phyloP scores from a whole-genome alignment of 2,888 invertebrate species.

The Caenorhabditis panamensis region DNA sequence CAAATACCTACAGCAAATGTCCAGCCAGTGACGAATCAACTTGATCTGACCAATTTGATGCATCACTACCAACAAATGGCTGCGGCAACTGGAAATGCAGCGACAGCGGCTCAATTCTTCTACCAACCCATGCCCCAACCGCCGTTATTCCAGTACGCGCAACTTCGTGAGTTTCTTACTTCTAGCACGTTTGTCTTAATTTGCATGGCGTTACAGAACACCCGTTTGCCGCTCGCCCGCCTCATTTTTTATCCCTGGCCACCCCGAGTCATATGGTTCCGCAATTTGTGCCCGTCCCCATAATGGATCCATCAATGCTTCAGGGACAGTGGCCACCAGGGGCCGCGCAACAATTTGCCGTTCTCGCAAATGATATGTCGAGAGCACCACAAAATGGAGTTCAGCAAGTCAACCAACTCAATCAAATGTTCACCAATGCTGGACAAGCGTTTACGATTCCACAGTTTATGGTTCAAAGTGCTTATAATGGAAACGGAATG shows the following conservation, averaged over 20 bases:
- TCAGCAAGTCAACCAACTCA: slow-evolving; percentile 35
- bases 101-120: slow-evolving; percentile 75
- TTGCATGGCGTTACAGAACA: slow-evolving; percentile 27
- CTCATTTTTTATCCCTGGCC: slow-evolving; percentile 65
- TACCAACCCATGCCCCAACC: slow-evolving; percentile 75
- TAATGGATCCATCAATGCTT: slow-evolving; percentile 73
- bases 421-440: slow-evolving; percentile 37
- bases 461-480: slow-evolving; percentile 32
- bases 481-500: slow-evolving; percentile 13
- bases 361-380: slow-evolving; percentile 54
- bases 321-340: slow-evolving; percentile 62
- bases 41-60: slow-evolving; percentile 59
- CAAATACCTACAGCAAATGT: slow-evolving; percentile 22
- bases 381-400: slow-evolving; percentile 36
- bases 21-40: slow-evolving; percentile 34
- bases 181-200: neutral
- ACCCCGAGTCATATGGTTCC: slow-evolving; percentile 65
- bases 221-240: slow-evolving; percentile 54
- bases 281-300: slow-evolving; percentile 76
- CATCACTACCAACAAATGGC: slow-evolving; percentile 65
- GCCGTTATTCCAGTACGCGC: slow-evolving; percentile 76
- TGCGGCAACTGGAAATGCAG: slow-evolving; percentile 50
- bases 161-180: slow-evolving; percentile 42
- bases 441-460: slow-evolving; percentile 39
- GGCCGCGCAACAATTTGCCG: slow-evolving; percentile 54